phyloP scores from a whole-genome alignment of 2,113 vertebrate species.

The Tautogolabrus adspersus region DNA sequence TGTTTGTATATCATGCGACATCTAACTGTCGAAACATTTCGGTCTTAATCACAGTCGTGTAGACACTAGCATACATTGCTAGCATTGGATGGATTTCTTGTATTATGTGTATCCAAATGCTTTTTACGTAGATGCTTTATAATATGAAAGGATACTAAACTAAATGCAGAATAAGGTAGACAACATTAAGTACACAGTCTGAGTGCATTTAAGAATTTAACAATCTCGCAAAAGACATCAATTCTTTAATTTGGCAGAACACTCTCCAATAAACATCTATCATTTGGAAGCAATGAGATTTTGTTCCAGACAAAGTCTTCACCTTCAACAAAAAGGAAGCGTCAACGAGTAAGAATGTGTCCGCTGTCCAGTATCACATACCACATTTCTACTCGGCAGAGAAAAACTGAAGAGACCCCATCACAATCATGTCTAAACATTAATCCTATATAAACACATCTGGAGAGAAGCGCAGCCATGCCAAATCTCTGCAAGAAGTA shows the following conservation, averaged over 20 bases:
- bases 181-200: background rate
- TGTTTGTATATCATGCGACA: background rate
- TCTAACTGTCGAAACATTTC: background rate
- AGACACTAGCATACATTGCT: too few species aligned
- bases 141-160: background rate
- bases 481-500: slow-evolving; percentile 49
- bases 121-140: background rate
- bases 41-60: background rate
- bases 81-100: background rate
- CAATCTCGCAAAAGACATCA: background rate
- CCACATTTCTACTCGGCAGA: background rate
- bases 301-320: slow-evolving; percentile 9
- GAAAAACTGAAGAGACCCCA: slow-evolving; percentile 16
- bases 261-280: slow-evolving; percentile 7
- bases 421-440: slow-evolving; percentile 43
- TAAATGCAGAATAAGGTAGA: background rate
- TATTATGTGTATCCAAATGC: background rate
- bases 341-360: slow-evolving; percentile 33
- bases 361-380: slow-evolving; percentile 7
- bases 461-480: slow-evolving; percentile 34
- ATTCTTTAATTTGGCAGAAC: background rate
- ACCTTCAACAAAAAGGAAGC: slow-evolving; percentile 13
- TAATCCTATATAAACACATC: slow-evolving; percentile 74
- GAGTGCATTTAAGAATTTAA: background rate
- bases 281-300: slow-evolving; percentile 18